phyloP scores from a whole-genome alignment of 1,140 invertebrate species.

The Drosophila truncata region DNA sequence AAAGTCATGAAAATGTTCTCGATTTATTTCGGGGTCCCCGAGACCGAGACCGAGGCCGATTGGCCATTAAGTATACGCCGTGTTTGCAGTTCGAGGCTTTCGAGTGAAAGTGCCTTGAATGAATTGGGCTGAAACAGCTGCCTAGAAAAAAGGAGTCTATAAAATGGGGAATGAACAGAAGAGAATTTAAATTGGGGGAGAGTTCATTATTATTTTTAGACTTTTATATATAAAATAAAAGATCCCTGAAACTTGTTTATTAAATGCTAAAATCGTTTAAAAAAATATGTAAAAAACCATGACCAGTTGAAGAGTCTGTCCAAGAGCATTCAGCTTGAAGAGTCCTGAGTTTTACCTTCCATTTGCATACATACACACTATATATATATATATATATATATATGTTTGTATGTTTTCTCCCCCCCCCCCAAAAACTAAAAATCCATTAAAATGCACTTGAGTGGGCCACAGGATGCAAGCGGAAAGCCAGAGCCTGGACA shows the following conservation, averaged over 20 bases:
- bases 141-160: neutral
- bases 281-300: neutral
- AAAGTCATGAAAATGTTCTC: constrained; percentile 39
- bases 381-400: neutral
- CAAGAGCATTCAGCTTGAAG: constrained; percentile 6
- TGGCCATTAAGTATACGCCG: constrained; percentile 54
- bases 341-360: neutral
- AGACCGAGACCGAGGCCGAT: constrained; percentile 22
- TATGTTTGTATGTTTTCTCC: neutral
- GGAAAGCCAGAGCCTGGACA: constrained; percentile 7
- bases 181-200: neutral
- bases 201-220: neutral
- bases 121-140: constrained; percentile 25
- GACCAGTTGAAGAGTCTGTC: neutral
- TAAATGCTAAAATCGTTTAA: no score
- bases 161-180: neutral
- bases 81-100: constrained; percentile 14
- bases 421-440: constrained; percentile 23
- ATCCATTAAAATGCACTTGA: constrained; percentile 75
- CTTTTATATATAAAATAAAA: neutral
- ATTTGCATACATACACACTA: constrained; percentile 9
- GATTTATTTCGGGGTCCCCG: constrained; percentile 17
- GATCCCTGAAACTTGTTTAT: neutral
- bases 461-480: constrained; percentile 45
- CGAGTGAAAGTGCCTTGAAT: constrained; percentile 1